Base-by-base conservation (phyloP, 2,888 invertebrate species). In the Macaria notata region DNA sequence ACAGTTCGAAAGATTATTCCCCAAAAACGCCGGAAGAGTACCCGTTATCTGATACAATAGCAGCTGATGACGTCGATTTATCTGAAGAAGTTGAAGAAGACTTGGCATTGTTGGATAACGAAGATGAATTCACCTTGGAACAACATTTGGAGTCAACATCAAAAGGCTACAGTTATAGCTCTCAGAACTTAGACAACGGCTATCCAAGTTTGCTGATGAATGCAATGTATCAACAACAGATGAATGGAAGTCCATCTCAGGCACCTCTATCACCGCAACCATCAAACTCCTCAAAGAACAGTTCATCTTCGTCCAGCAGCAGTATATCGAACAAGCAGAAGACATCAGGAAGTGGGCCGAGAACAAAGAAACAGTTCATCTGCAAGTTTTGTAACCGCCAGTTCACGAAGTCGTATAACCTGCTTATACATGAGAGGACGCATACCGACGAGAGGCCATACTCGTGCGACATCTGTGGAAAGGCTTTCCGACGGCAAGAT, bases 361-460 rank as follows among this genome's bases (percentile, higher is more conserved):
- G 98, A 64, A 98, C 98, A 39, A 98, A 98, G 90, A 99, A 99
- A 85, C 98, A 99, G 86, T 99, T 98, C 88, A 99, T 99, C 78
- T 99, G 99, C 92, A 98, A 98, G 89, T 99, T 97, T 91, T 99
- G 99, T 86, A 97, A 97, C 83, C 94, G 99, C 50, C 98, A 98
- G 82, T 99, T 99, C 86, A 99, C 99, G 65, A 99, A 99, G 92
- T 98, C 97, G 49, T 99, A 98, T 88, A 99, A 99, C 89, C 93
- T 99, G 76, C 93, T 99, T 72, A 99, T 99, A 73, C 99, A 99
- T 90, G 99, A 99, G 83, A 93, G 98, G 78, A 99, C 99, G 19
- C 99, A 99, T 82, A 99, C 99, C 41, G 98, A 99, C 82, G 99
- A 99, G 88, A 92, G 99, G 66, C 99, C 99, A 0, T 99, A 98